Base-by-base conservation (phyloP, 2,888 invertebrate genomes). In the Ophioninae sp. region DNA sequence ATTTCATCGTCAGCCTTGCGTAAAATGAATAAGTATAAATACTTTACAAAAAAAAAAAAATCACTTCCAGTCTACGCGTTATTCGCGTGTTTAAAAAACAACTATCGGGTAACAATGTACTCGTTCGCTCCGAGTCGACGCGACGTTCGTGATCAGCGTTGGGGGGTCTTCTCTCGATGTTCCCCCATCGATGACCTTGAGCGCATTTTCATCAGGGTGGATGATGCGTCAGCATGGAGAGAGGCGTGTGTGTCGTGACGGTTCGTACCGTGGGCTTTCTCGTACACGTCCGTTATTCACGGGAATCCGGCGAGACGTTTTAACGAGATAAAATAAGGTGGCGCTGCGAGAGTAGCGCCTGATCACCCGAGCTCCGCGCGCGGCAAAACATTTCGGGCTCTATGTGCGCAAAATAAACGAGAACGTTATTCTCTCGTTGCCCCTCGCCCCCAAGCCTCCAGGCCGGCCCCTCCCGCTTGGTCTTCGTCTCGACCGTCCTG, bases 151-250 rank as follows among this genome's bases (percentile, higher is more conserved):
- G 21, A 62, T n/a, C 37, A 56, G 56, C 56, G 37, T 7, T 10
- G n/a, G 10, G 41, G 41, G 7, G 41, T 17, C 5, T 39, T 23
- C 20, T 10, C 41, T 20, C 23, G n/a, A n/a, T 56, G 41, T 65
- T 61, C 59, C 41, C 67, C 74, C 75, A 20, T 59, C 68, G 68
- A 81, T 79, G 84, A 84, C 84, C 84, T 84, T 84, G 83, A 72
- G 64, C 21, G 70, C 23, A 64, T 72, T 67, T 73, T 67, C 67
- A 56, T 17, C 44, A 73, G 72, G 75, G 72, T 72, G 79, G 72
- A 70, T 72, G 84, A 84, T 75, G 81, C 81, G 81, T 84, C 70
- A 80, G 74, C 70, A 37, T 67, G 62, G 74, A 44, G 39, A 17
- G 62, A 41, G 77, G 41, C n/a, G n/a, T 68, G 79, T 72, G 67